A percentile compares a stretch with the other conserved stretches of the same genome.
phyloP scores from a whole-genome alignment of 2,888 invertebrate genomes.

The Cerastis rubricosa region DNA sequence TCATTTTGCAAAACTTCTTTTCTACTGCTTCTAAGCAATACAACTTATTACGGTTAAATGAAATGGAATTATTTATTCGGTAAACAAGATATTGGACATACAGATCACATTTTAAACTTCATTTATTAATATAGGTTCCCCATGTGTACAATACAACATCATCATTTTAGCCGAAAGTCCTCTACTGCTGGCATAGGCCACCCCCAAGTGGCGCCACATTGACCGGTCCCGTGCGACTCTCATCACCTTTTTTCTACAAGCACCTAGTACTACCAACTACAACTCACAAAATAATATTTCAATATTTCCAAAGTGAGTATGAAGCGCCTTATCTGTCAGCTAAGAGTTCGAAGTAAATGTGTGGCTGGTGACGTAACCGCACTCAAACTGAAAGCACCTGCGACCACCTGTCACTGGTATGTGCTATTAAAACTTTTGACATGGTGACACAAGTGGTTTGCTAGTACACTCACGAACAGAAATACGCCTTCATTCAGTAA shows the following conservation, averaged over 20 bases:
- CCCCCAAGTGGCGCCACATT: too few relatives aligned
- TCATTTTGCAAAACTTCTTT: not conserved
- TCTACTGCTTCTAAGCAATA: not conserved
- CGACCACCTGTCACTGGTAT: constrained; percentile 32
- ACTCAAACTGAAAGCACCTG: constrained; percentile 33
- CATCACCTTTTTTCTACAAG: too few relatives aligned
- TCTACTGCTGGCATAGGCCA: too few relatives aligned
- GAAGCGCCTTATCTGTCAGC: constrained; percentile 14
- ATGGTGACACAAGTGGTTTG: constrained; percentile 36
- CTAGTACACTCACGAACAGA: constrained; percentile 9
- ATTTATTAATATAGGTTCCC: too few relatives aligned
- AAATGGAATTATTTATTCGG: not conserved
- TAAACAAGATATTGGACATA: not conserved
- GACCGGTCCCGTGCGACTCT: too few relatives aligned
- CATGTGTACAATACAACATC: too few relatives aligned
- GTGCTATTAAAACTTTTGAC: constrained; percentile 40
- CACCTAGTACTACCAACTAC: too few relatives aligned
- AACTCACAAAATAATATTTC: too few relatives aligned
- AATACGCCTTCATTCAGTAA: not conserved
- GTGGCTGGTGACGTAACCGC: constrained; percentile 44
- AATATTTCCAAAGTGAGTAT: not conserved
- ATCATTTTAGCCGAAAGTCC: too few relatives aligned
- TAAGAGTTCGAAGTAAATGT: constrained; percentile 8
- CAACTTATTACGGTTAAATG: not conserved
- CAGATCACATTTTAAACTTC: not conserved